Evolutionary conservation across 2,888 invertebrate species (phyloP), one percentile per base, ranked within the genome.

Genomic region (Zaprionus obscuricornis): DNA sequence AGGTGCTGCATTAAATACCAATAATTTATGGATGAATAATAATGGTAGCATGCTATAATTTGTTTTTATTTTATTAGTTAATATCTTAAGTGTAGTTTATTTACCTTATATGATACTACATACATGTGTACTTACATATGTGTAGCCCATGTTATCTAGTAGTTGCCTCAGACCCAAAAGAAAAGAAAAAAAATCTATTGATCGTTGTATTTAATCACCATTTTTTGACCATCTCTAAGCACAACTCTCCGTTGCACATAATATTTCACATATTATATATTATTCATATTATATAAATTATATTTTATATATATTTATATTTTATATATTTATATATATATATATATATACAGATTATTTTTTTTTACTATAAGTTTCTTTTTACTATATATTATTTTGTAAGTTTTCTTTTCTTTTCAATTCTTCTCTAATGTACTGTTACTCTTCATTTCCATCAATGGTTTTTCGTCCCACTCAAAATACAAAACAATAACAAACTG

Each of bases 21-120:
- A 90, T 88, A 91, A 91, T 87, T 88, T 91, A 76, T 92, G 91
- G 91, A 90, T 90, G 88, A 88, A 90, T 87, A 91, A 90, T 87
- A 91, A 90, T 77, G 90, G 92, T 90, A 90, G 89, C 89, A 91
- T 91, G 91, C 86, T 84, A 78, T 82, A 43, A 64, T 74, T 83
- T 79, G 24, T 39, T 74, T 74, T 76, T 39, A 70, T 76, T 65
- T 74, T 10, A 13, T 55, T 68, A 50, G 17, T 55, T 70, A 51
- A 34, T 5, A 22, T 54, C 43, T 49, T 68, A 4, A 4, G 45
- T 69, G 71, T 11, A 46, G 11, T 33, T 46, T 16, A 33, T 34
- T 17, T 59, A 34, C 18, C 20, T 29, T n/a, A 31, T 29, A 10
- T 55, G n/a, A 22, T 52, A 49, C 27, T 42, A 16, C 33, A 36